A percentile compares a stretch with the other conserved stretches of the same genome.
Conservation (phyloP, 2,797 vertebrate genomes). For the Falco naumanni region DNA sequence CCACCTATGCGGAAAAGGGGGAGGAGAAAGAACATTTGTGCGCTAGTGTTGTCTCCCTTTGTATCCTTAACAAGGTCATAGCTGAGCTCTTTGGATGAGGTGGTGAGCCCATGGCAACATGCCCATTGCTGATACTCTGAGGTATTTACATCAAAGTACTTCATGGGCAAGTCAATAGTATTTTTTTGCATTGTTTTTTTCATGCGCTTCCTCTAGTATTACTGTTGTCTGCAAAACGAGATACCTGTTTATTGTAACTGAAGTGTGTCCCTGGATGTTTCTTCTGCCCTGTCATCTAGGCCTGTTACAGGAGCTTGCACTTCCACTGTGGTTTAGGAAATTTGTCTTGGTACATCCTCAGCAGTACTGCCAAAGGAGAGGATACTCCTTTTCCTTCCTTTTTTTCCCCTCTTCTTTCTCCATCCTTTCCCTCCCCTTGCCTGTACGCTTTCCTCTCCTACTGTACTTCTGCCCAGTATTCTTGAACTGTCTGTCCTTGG, state of each 20-base stretch:
- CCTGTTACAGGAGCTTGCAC: not conserved
- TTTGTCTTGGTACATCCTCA: not conserved
- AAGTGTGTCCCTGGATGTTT: not conserved
- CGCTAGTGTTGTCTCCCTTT: not conserved
- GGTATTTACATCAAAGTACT: not conserved
- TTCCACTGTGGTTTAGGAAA: not conserved
- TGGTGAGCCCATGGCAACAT: not conserved
- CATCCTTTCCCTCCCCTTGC: not conserved
- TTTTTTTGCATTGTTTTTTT: not conserved
- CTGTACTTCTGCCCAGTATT: not conserved
- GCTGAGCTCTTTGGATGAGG: accelerated
- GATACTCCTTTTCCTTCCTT: not conserved
- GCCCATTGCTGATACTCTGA: not conserved
- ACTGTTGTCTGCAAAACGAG: not conserved
- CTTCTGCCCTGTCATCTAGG: not conserved
- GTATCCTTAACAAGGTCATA: not conserved
- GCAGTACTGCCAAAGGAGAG: not conserved
- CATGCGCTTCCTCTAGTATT: not conserved
- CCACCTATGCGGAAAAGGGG: not conserved
- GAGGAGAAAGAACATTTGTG: not conserved
- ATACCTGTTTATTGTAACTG: not conserved
- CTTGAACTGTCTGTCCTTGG: not conserved
- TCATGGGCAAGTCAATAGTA: not conserved
- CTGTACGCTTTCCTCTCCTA: not conserved
- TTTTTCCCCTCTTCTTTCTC: not conserved